Percentiles rank a stretch among this genome's conserved stretches.
Evolutionary conservation across 2,888 invertebrate species (phyloP).

Genomic region (Xestia xanthographa): DNA sequence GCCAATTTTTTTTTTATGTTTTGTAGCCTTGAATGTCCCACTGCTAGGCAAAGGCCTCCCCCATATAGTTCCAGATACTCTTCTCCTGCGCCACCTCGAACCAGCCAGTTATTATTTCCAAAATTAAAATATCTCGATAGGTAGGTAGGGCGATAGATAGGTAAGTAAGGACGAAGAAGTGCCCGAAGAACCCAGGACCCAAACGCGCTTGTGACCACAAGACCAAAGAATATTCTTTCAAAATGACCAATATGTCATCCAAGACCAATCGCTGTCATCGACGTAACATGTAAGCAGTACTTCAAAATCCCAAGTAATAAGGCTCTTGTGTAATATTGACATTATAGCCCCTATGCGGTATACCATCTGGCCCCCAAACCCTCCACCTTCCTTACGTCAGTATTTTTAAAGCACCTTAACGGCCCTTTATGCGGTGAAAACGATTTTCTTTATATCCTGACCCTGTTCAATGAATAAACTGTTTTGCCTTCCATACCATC

Average conservation of each 20-base stretch:
- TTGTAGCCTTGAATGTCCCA: too few species aligned
- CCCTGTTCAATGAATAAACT: slow-evolving; percentile 52
- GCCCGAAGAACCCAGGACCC: too few species aligned
- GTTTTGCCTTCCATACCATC: slow-evolving; percentile 46
- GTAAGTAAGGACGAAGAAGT: neutral
- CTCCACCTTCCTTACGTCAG: slow-evolving; percentile 57
- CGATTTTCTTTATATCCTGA: slow-evolving; percentile 57
- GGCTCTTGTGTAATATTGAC: slow-evolving; percentile 52
- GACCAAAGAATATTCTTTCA: neutral
- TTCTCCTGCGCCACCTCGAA: too few species aligned
- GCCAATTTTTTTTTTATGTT: too few species aligned
- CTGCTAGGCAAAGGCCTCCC: too few species aligned
- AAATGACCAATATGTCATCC: neutral
- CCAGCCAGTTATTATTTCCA: neutral
- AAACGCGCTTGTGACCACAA: too few species aligned
- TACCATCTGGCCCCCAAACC: slow-evolving; percentile 42
- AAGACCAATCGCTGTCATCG: slow-evolving; percentile 17
- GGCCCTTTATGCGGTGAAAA: slow-evolving; percentile 58
- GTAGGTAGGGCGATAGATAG: neutral
- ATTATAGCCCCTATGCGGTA: slow-evolving; percentile 43
- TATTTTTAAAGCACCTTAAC: slow-evolving; percentile 63
- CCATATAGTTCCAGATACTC: too few species aligned
- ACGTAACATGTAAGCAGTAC: slow-evolving; percentile 41
- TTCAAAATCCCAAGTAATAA: slow-evolving; percentile 52
- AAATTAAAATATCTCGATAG: neutral